Base-by-base conservation (phyloP, 2,113 vertebrate species). In the Oreochromis tanganicae region DNA sequence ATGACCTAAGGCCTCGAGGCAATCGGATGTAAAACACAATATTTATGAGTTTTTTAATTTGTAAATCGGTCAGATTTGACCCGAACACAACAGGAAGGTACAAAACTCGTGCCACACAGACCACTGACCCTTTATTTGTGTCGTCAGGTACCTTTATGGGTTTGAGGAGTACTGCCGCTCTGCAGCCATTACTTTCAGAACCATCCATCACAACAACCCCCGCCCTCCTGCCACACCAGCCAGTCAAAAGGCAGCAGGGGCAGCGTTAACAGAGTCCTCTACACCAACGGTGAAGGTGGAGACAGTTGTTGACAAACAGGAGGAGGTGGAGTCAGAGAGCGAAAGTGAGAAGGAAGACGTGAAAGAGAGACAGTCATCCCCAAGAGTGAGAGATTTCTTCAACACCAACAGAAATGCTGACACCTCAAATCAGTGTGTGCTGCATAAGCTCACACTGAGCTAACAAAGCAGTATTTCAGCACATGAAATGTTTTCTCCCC, bases 91-190 rank as follows among this genome's bases (percentile, higher is more conserved):
- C 24, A 16, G 56, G 24, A 29, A 16, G 24, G 0, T 59, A 24
- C 24, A 36, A 0, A 5, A 4, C 27, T 63, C 4, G 4, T 5
- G 24, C 75, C 48, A 24, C 5, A 10, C 8, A 66, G 57, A 80
- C 36, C 41, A 34, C 57, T 68, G 41, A 85, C 29, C 52, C 32
- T 4, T 34, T 21, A 0, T 59, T 21, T 10, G 52, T 81, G 48
- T 89, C 2, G 0, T 1, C 88, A 99, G 99, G 95, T 99, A 99
- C 95, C 97, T 99, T 90, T 99, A 98, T 93, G 98, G 98, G 82
- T 99, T 99, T 61, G 99, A 99, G 94, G 98, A 99, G 90, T 99
- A 99, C 93, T 99, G 98, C 93, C 98, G 98, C 73, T 99, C 98
- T 9, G 98, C 98, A 93, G 96, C 96, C 93, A 99, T 99, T 97